phyloP scores from a whole-genome alignment of 2,113 vertebrate species.

The Psilopogon haemacephalus region DNA sequence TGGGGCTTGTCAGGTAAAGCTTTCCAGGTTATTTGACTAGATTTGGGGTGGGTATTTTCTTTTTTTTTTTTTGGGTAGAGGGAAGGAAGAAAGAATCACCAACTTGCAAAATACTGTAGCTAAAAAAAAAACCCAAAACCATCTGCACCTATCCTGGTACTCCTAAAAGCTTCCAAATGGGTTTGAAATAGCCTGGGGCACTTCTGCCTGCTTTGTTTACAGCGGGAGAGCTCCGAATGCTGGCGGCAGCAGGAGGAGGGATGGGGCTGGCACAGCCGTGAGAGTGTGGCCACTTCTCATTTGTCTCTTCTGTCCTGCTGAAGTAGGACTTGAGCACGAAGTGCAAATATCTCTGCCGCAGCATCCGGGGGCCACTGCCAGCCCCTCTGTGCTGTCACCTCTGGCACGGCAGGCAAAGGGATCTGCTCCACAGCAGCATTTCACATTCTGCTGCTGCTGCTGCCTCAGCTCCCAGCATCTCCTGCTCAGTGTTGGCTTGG shows the following conservation, averaged over 20 bases:
- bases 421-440: background rate
- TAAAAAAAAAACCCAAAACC: no score
- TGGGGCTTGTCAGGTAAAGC: conserved; percentile 22
- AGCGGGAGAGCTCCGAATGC: background rate
- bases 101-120: background rate
- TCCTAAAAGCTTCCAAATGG: background rate
- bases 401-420: background rate
- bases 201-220: background rate
- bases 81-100: rapidly evolving
- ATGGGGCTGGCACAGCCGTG: background rate
- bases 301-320: background rate
- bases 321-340: background rate
- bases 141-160: background rate
- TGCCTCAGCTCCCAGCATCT: background rate
- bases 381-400: background rate
- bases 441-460: no score
- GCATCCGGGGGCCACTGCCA: background rate
- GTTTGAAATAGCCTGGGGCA: background rate
- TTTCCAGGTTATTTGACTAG: background rate
- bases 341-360: background rate
- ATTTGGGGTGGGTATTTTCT: no score
- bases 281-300: background rate
- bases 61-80: rapidly evolving
- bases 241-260: background rate
- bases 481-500: no score